These are phyloP conservation scores for Salvelinus fontinalis DNA, from an alignment of 2,113 vertebrate species.

Conservation along the genomic window DNA sequence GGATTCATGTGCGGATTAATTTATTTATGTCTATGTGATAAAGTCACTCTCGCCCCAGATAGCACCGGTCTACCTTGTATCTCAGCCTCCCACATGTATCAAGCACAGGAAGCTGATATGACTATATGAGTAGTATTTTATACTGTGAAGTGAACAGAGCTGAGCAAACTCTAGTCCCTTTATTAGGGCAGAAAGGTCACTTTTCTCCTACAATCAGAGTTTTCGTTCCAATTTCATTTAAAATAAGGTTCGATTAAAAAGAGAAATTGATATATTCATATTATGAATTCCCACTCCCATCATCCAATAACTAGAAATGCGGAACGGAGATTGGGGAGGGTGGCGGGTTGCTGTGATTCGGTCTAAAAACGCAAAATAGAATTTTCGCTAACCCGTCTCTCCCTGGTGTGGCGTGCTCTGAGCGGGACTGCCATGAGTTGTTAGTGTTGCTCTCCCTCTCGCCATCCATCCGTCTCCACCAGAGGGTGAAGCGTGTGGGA, in stretches of 20 bases:
- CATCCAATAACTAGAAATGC: background rate
- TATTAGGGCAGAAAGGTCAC: slow-evolving; percentile 19
- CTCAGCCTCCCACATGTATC: background rate
- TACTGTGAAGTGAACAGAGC: background rate
- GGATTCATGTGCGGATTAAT: no score
- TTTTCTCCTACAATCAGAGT: slow-evolving; percentile 26
- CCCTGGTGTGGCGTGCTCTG: slow-evolving; percentile 22
- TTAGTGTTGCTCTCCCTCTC: slow-evolving; percentile 24
- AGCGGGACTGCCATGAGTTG: slow-evolving; percentile 31
- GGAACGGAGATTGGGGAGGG: background rate
- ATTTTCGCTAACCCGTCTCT: slow-evolving; percentile 39
- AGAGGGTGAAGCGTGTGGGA: slow-evolving; percentile 36
- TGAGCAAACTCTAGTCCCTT: slow-evolving; percentile 33
- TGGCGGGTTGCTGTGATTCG: slow-evolving; percentile 19
- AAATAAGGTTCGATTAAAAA: background rate
- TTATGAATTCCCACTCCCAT: background rate
- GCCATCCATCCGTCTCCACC: slow-evolving; percentile 11
- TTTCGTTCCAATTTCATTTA: slow-evolving; percentile 5
- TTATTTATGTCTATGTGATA: no score
- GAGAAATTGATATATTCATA: background rate
- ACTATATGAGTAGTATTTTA: background rate
- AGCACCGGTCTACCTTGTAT: no score
- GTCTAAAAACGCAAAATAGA: slow-evolving; percentile 46
- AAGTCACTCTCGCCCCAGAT: no score
- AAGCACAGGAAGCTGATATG: background rate